Base-by-base conservation (phyloP, 2,797 vertebrate genomes). In the Urosaurus nigricauda region DNA sequence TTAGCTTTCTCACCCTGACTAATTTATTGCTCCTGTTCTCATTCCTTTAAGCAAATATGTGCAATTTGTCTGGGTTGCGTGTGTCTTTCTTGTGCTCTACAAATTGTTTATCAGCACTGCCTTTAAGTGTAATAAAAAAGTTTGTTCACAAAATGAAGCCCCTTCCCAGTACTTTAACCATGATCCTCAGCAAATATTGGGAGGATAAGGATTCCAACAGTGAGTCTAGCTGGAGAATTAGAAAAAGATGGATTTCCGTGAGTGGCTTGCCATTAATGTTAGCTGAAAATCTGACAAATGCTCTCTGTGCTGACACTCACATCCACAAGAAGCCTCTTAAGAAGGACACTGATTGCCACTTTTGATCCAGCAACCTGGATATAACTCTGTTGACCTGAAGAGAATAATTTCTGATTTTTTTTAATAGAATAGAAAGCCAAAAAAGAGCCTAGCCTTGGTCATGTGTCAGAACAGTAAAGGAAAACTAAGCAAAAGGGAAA, bases 31-130 rank as follows among this genome's bases (percentile, higher is more conserved):
- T 37, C 5, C 24, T 21, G 35, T 37, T 29, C 21, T 17, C 35
- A 43, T 24, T 68, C 43, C 58, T 65, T 83, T 83, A 78, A 83
- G 81, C 81, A 83, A 77, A 88, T 70, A 29, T 68, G 60, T 88
- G 58, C 87, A 63, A 32, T 83, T 83, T 82, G 71, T 82, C 47
- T 35, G 70, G 19, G 40, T n/a, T 65, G n/a, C 2, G 16, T 78
- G n/a, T 13, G 24, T 83, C 26, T 83, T 63, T 68, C 82, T 68
- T 88, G 73, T 40, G 24, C 12, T 56, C 73, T 78, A 58, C 40
- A 84, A 78, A 78, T 65, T 65, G 14, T 21, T 78, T 88, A 14
- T 47, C 14, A 1, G 6, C 37, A 32, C 29, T 70, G 47, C 58
- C 24, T 56, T 84, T 82, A 60, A 40, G 43, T 87, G 24, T 70